Evolutionary conservation across 2,888 invertebrate genomes (phyloP), one percentile per base, ranked within the genome.

Genomic region (Cataglyphis albicans): DNA sequence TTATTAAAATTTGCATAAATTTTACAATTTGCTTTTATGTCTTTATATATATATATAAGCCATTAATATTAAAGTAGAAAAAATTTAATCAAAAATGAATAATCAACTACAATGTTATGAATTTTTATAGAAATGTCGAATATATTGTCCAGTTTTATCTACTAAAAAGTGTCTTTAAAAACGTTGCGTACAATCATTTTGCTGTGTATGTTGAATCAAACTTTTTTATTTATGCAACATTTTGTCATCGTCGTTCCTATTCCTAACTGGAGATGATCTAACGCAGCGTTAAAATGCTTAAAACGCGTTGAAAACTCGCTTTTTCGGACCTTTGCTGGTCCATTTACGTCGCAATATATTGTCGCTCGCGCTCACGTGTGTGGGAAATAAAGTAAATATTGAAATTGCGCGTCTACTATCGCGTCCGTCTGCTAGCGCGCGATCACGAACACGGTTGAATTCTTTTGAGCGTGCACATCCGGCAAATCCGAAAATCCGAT

Each of bases 401-500:
- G 87, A 78, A 84, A 87, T 59, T 48, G 44, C 65, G 72, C 38
- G 73, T 57, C n/a, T 61, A 80, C 80, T 65, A 72, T 85, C 87
- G 80, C 87, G 75, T 82, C 70, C 65, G 52, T 82, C 59, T 82
- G 74, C 72, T 35, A 29, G 32, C 35, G 52, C 21, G 70, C 44
- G 82, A 81, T 87, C 80, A 76, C 73, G 21, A 75, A 86, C 83
- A 83, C 57, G 76, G 74, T 73, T 74, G 85, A 88, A 88, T 90
- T 89, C 91, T 91, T 61, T 90, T 90, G 89, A 91, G 87, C 87
- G 86, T 84, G 86, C 84, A 88, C 87, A 88, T 88, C 88, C 86
- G 89, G 88, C 90, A 87, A 89, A 89, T 88, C 88, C 88, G 88
- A 87, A 88, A 91, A 91, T 91, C 89, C 90, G 88, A 91, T 91